Evolutionary conservation across 2,113 vertebrate genomes (phyloP).

Genomic region (Menidia beryllina): DNA sequence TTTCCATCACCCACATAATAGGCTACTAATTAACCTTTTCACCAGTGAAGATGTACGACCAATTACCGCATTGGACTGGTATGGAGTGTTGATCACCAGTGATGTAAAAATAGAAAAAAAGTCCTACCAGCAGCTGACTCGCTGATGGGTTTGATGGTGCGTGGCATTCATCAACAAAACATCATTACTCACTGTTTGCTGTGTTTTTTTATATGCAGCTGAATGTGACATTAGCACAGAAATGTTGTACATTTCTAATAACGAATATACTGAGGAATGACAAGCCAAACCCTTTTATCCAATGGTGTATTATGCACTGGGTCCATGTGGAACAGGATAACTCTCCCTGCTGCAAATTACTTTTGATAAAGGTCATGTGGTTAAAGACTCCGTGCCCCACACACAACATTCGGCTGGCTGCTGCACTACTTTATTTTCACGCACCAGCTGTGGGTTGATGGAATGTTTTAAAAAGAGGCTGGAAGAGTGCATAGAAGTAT

Average conservation of each 20-base stretch:
- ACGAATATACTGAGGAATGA: conserved; percentile 39
- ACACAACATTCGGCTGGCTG: conserved; percentile 31
- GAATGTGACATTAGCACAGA: conserved; percentile 1
- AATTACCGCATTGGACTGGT: conserved; percentile 70
- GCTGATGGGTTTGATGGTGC: conserved; percentile 37
- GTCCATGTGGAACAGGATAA: conserved; percentile 56
- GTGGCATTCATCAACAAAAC: conserved; percentile 25
- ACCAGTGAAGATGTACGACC: conserved; percentile 59
- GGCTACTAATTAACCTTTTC: conserved; percentile 80
- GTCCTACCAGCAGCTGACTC: conserved; percentile 44
- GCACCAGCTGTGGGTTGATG: conserved; percentile 1
- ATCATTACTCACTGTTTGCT: neutral
- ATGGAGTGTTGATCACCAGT: conserved; percentile 58
- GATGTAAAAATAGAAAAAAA: conserved; percentile 58
- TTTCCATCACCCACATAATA: conserved; percentile 74
- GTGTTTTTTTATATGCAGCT: conserved; percentile 1
- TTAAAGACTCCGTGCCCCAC: conserved; percentile 59
- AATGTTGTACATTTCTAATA: conserved; percentile 17
- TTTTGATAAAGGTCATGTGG: conserved; percentile 73
- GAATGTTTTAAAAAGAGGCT: neutral
- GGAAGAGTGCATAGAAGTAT: neutral
- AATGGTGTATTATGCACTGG: conserved; percentile 45
- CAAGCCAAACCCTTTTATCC: conserved; percentile 38
- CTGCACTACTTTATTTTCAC: neutral
- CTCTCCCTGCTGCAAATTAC: conserved; percentile 63